Base-by-base conservation (phyloP, 1,140 invertebrate genomes). In the Antheraea pernyi region DNA sequence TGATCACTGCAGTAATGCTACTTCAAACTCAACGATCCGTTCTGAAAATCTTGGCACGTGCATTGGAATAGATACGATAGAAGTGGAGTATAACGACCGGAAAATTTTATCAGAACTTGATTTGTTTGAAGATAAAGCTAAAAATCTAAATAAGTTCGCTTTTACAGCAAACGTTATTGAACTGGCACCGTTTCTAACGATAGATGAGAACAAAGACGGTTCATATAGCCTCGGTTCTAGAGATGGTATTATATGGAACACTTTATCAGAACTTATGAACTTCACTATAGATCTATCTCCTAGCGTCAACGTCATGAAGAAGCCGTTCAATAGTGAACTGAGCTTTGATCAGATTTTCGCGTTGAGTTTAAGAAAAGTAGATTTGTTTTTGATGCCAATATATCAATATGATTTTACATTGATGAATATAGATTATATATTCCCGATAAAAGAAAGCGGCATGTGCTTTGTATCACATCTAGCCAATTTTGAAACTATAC, bases 341-440 rank as follows among this genome's bases (percentile, higher is more conserved):
- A 85, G 80, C 70, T 84, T 91, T 11, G 72, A 84, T 59, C 84
- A 86, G 61, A 74, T 91, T 42, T 89, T 83, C 69, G 68, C 78
- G 18, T 86, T 89, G 70, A 71, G 80, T 46, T 70, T 80, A 30
- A 81, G 90, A 70, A 89, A 86, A 76, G 82, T 67, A 16, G 90
- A 92, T 68, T 66, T 91, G 37, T 71, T 83, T 30, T 68, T 91
- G 9, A 81, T 82, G 48, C 89, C 90, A 0, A 71, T 92, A 9
- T 92, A 92, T 68, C 83, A 85, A 67, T 86, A 88, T 58, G 86
- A 92, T 68, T 59, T 90, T 46, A 73, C 87, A n/a, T 70, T 92
- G 22, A 74, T 86, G 7, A 75, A 86, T 61, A 18, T 89, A 19
- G 88, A 92, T 71, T 76, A 81, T 64, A 86, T 85, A 5, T 77